phyloP scores from a whole-genome alignment of 2,113 vertebrate species.

The Promerops cafer region DNA sequence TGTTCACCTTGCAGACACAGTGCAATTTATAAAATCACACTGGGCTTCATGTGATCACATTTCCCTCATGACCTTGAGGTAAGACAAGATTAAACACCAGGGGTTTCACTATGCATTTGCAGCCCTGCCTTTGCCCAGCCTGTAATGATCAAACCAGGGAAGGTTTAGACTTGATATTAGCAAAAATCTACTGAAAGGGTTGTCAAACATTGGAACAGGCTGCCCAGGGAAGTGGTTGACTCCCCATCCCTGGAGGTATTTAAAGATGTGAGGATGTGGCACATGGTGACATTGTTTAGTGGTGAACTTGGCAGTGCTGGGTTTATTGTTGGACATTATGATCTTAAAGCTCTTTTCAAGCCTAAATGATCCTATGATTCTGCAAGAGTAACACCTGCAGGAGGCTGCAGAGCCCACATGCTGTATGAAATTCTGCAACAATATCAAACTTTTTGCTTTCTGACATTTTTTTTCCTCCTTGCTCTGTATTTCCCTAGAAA shows the following conservation, averaged over 20 bases:
- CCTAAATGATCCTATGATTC: not conserved
- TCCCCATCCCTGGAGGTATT: not conserved
- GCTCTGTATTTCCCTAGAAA: not conserved
- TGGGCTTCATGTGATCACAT: not conserved
- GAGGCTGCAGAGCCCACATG: not conserved
- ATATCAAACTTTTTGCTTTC: not conserved
- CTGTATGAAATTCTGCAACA: not conserved
- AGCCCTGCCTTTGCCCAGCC: not conserved
- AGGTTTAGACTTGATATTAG: not conserved
- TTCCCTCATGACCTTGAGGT: not conserved
- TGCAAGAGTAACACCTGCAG: not conserved
- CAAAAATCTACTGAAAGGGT: not conserved
- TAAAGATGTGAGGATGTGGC: not conserved
- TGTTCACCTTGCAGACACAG: not conserved
- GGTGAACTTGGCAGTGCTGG: not conserved
- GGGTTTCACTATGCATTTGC: not conserved
- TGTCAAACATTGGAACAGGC: not conserved
- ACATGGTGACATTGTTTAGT: not conserved
- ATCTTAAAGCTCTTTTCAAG: not conserved
- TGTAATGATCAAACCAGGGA: not conserved
- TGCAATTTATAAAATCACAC: not conserved
- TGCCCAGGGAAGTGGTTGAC: not conserved
- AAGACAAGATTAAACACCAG: not conserved
- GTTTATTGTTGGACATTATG: not conserved
- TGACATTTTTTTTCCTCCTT: not conserved